Evolutionary conservation across 2,888 invertebrate genomes (phyloP).

Genomic region (Empis livida): DNA sequence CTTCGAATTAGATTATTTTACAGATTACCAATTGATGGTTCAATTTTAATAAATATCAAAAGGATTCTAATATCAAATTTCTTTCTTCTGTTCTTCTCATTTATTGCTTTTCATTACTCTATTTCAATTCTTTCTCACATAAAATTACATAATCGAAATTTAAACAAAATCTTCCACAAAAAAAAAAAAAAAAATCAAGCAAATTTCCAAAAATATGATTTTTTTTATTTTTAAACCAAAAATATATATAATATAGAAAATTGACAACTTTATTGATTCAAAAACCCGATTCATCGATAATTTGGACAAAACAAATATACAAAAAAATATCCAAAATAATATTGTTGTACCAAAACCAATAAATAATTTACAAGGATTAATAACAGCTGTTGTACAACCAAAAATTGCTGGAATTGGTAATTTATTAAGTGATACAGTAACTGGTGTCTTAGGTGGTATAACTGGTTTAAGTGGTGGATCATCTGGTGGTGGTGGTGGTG

Average conservation of each 20-base stretch:
- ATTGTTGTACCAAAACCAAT: conserved; percentile 53
- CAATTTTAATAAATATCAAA: too few relatives aligned
- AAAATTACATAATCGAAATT: too few relatives aligned
- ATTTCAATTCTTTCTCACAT: too few relatives aligned
- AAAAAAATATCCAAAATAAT: conserved; percentile 60
- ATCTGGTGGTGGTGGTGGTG: conserved; percentile 36
- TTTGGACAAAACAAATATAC: conserved; percentile 59
- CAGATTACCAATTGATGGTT: too few relatives aligned
- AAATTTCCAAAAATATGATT: too few relatives aligned
- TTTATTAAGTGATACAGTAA: conserved; percentile 48
- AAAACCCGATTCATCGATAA: conserved; percentile 59
- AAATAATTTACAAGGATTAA: conserved; percentile 48
- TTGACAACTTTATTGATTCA: conserved; percentile 67
- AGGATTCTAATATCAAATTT: too few relatives aligned
- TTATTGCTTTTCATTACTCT: too few relatives aligned
- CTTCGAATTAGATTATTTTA: too few relatives aligned
- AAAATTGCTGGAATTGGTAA: conserved; percentile 56
- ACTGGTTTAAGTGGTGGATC: conserved; percentile 40
- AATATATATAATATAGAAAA: conserved; percentile 44
- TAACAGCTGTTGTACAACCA: conserved; percentile 56
- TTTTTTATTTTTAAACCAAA: neutral
- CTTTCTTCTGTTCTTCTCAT: too few relatives aligned
- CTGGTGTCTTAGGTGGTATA: conserved; percentile 40
- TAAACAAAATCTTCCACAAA: too few relatives aligned
- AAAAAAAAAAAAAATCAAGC: neutral